Evolutionary conservation across 2,888 invertebrate genomes (phyloP).

Genomic region (Caenorhabditis plicata): DNA sequence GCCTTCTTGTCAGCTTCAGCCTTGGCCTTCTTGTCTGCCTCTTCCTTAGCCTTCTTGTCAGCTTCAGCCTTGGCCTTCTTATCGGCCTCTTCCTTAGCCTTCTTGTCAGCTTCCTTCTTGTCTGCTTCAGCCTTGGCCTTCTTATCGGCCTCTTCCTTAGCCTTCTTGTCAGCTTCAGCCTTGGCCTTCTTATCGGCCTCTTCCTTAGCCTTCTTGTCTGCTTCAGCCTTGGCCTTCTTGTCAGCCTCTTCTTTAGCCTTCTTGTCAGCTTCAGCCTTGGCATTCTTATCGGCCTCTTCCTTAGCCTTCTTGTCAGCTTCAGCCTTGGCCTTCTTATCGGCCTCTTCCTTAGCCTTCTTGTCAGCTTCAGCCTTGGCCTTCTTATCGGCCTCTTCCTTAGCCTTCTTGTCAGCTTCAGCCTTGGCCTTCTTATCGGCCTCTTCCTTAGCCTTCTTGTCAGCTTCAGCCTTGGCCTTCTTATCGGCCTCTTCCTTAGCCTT

Average conservation of each 20-base stretch:
- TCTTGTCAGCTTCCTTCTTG: too few species aligned
- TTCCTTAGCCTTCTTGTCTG: slow-evolving; percentile 11
- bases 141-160: slow-evolving; percentile 4
- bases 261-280: slow-evolving; percentile 6
- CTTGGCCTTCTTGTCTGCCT: too few species aligned
- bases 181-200: slow-evolving; percentile 9
- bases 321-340: slow-evolving; percentile 10
- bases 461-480: slow-evolving; percentile 8
- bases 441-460: slow-evolving; percentile 4
- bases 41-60: too few species aligned
- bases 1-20: neutral
- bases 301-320: slow-evolving; percentile 9
- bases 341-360: slow-evolving; percentile 1
- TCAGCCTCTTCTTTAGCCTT: slow-evolving; percentile 11
- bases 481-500: slow-evolving; percentile 4
- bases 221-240: slow-evolving; percentile 11
- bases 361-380: slow-evolving; percentile 3
- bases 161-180: slow-evolving; percentile 9
- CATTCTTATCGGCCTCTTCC: slow-evolving; percentile 9
- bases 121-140: neutral
- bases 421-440: slow-evolving; percentile 7
- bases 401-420: slow-evolving; percentile 8
- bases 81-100: too few species aligned
- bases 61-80: slow-evolving; percentile 8
- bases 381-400: slow-evolving; percentile 6